Base-by-base conservation (phyloP, 2,888 invertebrate species). In the Dendrolimus houi region DNA sequence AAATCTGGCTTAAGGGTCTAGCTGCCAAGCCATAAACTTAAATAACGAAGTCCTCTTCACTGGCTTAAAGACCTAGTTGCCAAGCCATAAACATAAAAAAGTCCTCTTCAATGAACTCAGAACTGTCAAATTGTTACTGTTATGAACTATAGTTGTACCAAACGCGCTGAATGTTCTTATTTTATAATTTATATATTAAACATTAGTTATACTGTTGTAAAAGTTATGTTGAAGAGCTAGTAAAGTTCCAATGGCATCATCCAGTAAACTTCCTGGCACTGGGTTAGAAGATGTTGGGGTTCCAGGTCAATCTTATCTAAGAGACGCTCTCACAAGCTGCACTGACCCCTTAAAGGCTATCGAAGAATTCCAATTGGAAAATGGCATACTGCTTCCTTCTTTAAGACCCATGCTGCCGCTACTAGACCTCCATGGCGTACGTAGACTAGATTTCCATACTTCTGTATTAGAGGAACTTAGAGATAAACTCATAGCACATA, bases 341-440 rank as follows among this genome's bases (percentile, higher is more conserved):
- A 97, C 97, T 0, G 98, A 99, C 88, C 99, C 99, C 10, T 81
- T 99, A 52, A 97, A 97, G 88, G 98, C 99, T n/a, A 99, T 99
- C 64, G 98, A 98, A 92, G 98, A 98, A 83, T 99, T 99, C 91
- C 98, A 99, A 94, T 90, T 97, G 54, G 96, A 97, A 83, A 98
- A 98, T 92, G 97, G 97, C 52, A 97, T 98, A 69, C 87, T 97
- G 58, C 85, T 99, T 55, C 98, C 98, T 1, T 98, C 99, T 0
- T 84, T 99, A 55, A 92, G 97, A 55, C 98, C 99, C 13, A 99
- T 99, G 95, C 83, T 99, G 61, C 99, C 99, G 0, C 87, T 99
- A 13, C 91, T 99, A 9, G 99, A 99, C 83, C 92, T 99, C 29
- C 99, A 99, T 77, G 97, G 97, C 3, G 96, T 99, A 0, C 93